These are phyloP conservation scores for Actias luna DNA, from an alignment of 2,888 invertebrate genomes.

Conservation along the genomic window DNA sequence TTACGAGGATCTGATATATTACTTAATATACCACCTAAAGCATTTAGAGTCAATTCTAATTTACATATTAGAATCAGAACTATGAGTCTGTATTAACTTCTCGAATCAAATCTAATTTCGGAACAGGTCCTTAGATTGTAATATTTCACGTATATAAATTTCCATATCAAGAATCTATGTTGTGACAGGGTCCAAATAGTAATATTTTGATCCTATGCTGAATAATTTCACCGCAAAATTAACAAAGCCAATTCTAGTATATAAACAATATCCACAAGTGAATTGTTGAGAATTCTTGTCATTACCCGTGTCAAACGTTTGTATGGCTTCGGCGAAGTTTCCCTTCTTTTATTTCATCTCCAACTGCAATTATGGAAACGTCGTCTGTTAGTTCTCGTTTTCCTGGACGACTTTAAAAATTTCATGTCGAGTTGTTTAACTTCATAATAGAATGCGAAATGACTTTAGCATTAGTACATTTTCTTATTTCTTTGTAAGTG, in stretches of 20 bases:
- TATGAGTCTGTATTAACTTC: too few relatives aligned
- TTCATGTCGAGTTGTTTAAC: not conserved
- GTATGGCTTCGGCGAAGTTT: conserved; percentile 42
- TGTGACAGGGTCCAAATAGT: too few relatives aligned
- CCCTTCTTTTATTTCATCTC: conserved; percentile 15
- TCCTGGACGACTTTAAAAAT: not conserved
- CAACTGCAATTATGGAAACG: conserved; percentile 3
- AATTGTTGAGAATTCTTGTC: conserved; percentile 52
- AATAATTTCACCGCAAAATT: not conserved
- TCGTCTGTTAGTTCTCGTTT: not conserved
- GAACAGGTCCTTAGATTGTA: too few relatives aligned
- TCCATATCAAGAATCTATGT: too few relatives aligned
- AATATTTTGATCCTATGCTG: not conserved
- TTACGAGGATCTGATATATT: too few relatives aligned
- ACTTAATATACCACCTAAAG: too few relatives aligned
- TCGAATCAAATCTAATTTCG: too few relatives aligned
- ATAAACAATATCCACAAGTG: conserved; percentile 15
- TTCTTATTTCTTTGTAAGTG: not conserved
- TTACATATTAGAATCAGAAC: too few relatives aligned
- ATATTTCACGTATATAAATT: too few relatives aligned
- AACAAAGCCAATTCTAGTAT: conserved; percentile 13
- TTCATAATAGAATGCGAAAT: not conserved
- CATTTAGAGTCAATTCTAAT: not conserved
- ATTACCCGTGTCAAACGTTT: conserved; percentile 49
- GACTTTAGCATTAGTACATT: not conserved